phyloP scores from a whole-genome alignment of 2,797 vertebrate genomes.

The Smutsia gigantea region DNA sequence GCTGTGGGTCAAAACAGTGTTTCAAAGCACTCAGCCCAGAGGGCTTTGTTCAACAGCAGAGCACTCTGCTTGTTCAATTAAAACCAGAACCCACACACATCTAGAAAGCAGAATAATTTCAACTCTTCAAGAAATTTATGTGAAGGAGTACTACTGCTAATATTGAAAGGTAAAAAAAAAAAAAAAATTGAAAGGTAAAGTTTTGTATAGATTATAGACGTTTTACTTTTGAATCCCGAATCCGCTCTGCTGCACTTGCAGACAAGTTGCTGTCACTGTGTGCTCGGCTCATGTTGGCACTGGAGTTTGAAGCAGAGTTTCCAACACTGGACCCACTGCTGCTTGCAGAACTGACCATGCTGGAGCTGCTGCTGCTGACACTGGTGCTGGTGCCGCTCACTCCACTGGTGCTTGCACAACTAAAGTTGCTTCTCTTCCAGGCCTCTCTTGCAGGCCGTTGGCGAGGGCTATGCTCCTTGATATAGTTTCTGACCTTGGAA shows the following conservation, averaged over 20 bases:
- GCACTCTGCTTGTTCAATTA: slow-evolving; percentile 50
- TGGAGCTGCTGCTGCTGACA: slow-evolving; percentile 94
- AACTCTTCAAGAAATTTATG: slow-evolving; percentile 41
- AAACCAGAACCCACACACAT: slow-evolving; percentile 48
- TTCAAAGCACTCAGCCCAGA: slow-evolving; percentile 53
- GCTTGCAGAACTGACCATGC: slow-evolving; percentile 98
- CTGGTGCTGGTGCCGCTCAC: slow-evolving; percentile 91
- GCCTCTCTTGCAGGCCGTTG: slow-evolving; percentile 93
- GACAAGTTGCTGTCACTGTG: slow-evolving; percentile 98
- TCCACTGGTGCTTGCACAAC: slow-evolving; percentile 94
- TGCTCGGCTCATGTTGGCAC: slow-evolving; percentile 96
- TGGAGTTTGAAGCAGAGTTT: slow-evolving; percentile 92
- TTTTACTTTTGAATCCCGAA: slow-evolving; percentile 97
- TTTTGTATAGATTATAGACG: slow-evolving; percentile 68
- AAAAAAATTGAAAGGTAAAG: slow-evolving; percentile 62
- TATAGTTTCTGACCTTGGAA: slow-evolving; percentile 96
- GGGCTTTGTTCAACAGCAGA: slow-evolving; percentile 43
- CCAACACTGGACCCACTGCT: slow-evolving; percentile 92
- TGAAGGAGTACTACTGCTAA: slow-evolving; percentile 30
- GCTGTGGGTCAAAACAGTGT: slow-evolving; percentile 32
- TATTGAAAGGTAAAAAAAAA: slow-evolving; percentile 59
- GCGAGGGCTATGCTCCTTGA: slow-evolving; percentile 95
- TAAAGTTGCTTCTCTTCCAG: slow-evolving; percentile 97
- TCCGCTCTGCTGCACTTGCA: slow-evolving; percentile 95
- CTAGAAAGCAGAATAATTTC: slow-evolving; percentile 31